Evolutionary conservation across 2,797 vertebrate species (phyloP), one percentile per base, ranked within the genome.

Genomic region (Acanthurus lineatus): DNA sequence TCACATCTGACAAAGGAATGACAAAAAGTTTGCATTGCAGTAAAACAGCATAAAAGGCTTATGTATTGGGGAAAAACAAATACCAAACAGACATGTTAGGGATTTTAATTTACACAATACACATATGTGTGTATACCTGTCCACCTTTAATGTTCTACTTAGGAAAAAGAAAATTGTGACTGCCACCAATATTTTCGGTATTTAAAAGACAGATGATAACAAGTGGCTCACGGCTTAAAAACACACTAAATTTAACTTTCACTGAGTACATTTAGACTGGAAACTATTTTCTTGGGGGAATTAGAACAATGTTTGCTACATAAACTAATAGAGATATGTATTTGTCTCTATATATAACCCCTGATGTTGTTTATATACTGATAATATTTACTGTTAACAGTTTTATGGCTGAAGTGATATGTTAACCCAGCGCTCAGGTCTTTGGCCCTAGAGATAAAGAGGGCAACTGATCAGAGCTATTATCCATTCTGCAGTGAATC

Each of bases 401-500:
- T 80, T 80, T 84, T 71, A 84, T 68, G 52, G 73, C 65, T 86
- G 58, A 70, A 77, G 76, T 66, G 81, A 86, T 77, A 68, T 61
- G 82, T 90, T 90, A 84, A 83, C 76, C 73, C 68, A 81, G 69
- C 65, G 19, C 78, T 87, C n/a, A 77, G 73, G 76, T 78, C 79
- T 90, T 88, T 83, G 87, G 87, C 88, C 86, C 56, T 9, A 44
- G 73, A 87, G 86, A 87, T 90, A 88, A 91, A 91, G 79, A 96
- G 96, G 95, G 93, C 91, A 96, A 96, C 95, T 96, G 97, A 97
- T 97, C 96, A 97, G 95, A 95, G 95, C 95, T 95, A 95, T 96
- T 97, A 96, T 95, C 96, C 95, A 95, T 96, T 95, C 91, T 90
- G 89, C 95, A 93, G 95, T 94, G 95, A 97, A 96, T 95, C 94